Evolutionary conservation across 2,888 invertebrate genomes (phyloP), one percentile per base, ranked within the genome.

Genomic region (Apantesis nais): DNA sequence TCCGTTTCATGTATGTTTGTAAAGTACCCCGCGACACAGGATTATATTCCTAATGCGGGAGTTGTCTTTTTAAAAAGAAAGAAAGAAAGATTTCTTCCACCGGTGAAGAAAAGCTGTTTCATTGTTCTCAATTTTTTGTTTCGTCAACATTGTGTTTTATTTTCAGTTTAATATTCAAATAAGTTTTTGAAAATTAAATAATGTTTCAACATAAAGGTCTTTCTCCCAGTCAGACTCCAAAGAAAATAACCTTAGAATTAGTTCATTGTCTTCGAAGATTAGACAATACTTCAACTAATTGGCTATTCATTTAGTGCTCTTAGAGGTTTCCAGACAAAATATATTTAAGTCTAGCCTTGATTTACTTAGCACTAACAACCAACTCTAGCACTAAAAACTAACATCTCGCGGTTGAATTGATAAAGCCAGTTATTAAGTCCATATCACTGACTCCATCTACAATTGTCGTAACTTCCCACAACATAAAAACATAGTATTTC

Each of bases 391-490:
- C n/a, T 44, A 44, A 62, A 39, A 25, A n/a, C n/a, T 25, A 62
- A 11, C n/a, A 52, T 44, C 16, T 31, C 39, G 48, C 8, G 22
- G 34, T n/a, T 39, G 62, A 25, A n/a, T 37, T 62, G 48, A 25
- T 44, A 62, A 48, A 34, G 52, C n/a, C 48, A n/a, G 48, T 34
- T 65, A 34, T 31, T 22, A 52, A 1, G 34, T 52, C n/a, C 14
- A 7, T 34, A 52, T 65, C 48, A 7, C 31, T 7, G 29, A 29
- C 44, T 48, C n/a, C 14, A 44, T 64, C 62, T 58, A n/a, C 67
- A 52, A 60, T 60, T 65, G 61, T n/a, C 48, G 19, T 8, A 64
- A 55, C 55, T 41, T 67, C 66, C 48, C 67, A 71, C 63, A 62
- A 62, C n/a, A 41, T 44, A 37, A 66, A 55, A 66, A 63, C 29